Evolutionary conservation across 2,888 invertebrate species (phyloP).

Genomic region (Pachliopta kotzebuea): DNA sequence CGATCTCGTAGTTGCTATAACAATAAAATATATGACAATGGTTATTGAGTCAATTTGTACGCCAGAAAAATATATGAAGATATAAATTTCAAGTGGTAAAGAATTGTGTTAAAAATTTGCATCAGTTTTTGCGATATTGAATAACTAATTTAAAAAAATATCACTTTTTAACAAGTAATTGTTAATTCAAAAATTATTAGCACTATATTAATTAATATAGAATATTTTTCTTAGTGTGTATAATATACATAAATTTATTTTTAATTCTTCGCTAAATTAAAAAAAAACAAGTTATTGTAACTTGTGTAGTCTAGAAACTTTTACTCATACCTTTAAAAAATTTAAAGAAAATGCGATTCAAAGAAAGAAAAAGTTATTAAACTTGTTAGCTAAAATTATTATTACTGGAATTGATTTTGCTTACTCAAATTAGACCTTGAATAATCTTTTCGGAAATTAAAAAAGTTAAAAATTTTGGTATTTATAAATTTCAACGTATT

Average conservation of each 20-base stretch:
- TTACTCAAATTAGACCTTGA: background rate
- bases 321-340: background rate
- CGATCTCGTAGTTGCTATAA: background rate
- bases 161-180: no score
- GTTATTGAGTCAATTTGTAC: background rate
- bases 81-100: no score
- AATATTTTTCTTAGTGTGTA: no score
- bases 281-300: no score
- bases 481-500: background rate
- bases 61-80: background rate
- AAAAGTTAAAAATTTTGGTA: background rate
- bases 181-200: no score
- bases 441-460: background rate
- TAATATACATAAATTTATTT: no score
- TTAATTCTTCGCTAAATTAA: no score
- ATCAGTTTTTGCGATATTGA: no score
- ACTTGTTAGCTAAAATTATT: conserved; percentile 1
- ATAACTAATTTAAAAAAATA: no score
- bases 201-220: no score
- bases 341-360: background rate
- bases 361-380: background rate
- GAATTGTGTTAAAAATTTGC: no score
- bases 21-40: background rate
- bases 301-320: background rate
- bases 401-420: background rate